Conservation (phyloP, 30 jellyfish, hydroid and myxozoan genomes). For the Cassiopea andromeda region DNA sequence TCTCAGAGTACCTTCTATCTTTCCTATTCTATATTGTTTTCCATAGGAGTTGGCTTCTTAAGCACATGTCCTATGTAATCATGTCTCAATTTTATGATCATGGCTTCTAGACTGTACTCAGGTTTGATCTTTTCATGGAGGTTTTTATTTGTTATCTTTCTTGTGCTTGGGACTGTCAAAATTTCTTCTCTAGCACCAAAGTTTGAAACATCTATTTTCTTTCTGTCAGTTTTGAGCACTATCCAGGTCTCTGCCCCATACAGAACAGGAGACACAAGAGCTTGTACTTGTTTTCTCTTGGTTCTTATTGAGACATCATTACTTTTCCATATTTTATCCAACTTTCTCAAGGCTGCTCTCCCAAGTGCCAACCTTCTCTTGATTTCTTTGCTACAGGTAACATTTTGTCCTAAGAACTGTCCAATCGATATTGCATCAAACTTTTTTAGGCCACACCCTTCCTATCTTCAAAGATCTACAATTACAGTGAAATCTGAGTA, state of each 20-base stretch:
- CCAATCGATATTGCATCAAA: too few relatives aligned
- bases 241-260: not conserved
- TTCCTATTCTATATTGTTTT: not conserved
- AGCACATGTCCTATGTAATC: not conserved
- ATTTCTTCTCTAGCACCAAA: not conserved
- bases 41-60: not conserved
- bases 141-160: not conserved
- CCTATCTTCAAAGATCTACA: too few relatives aligned
- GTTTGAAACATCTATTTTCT: not conserved
- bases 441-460: too few relatives aligned
- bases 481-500: too few relatives aligned
- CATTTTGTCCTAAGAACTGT: not conserved
- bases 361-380: not conserved
- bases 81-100: not conserved
- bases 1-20: not conserved
- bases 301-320: not conserved
- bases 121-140: not conserved
- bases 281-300: not conserved
- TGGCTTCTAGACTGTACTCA: not conserved
- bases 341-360: not conserved
- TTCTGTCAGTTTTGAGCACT: not conserved
- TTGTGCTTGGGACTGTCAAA: not conserved
- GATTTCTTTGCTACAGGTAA: not conserved
- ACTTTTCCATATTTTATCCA: not conserved
- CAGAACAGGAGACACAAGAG: not conserved